Percentiles rank a stretch among this genome's conserved stretches.
These are phyloP conservation scores for Drosophila antonietae DNA, from an alignment of 2,888 invertebrate species.

Conservation along the genomic window DNA sequence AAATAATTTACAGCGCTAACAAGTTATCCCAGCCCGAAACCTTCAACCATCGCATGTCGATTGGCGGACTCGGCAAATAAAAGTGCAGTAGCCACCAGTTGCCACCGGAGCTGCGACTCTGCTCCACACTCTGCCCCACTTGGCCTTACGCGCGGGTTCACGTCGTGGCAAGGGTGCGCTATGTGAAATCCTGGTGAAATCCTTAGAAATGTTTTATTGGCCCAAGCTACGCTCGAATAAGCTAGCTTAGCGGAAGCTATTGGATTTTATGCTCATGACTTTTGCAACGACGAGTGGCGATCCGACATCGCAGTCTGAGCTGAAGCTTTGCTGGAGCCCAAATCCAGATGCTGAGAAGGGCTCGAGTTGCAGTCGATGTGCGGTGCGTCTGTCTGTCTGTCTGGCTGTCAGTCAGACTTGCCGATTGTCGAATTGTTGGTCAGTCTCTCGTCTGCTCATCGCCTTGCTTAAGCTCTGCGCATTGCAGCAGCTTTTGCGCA, in stretches of 20 bases:
- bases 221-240: constrained; percentile 78
- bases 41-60: constrained; percentile 38
- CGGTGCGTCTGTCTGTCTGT: not conserved
- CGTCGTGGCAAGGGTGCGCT: constrained; percentile 45
- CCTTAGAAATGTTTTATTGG: constrained; percentile 82
- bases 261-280: constrained; percentile 82
- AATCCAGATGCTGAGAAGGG: constrained; percentile 50
- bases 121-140: not conserved
- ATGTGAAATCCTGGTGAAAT: constrained; percentile 71
- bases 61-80: constrained; percentile 17
- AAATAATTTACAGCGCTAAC: constrained; percentile 68
- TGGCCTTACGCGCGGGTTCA: constrained; percentile 11
- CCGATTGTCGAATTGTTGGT: constrained; percentile 38
- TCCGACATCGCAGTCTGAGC: constrained; percentile 8
- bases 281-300: constrained; percentile 63
- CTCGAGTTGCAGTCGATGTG: constrained; percentile 55
- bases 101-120: constrained; percentile 24
- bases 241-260: constrained; percentile 82
- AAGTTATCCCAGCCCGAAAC: constrained; percentile 50
- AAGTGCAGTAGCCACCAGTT: constrained; percentile 49
- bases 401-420: constrained; percentile 12
- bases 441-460: constrained; percentile 47
- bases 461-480: constrained; percentile 68
- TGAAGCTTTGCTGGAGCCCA: constrained; percentile 26
- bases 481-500: constrained; percentile 60